Conservation (phyloP, 2,113 vertebrate species). For the Camelus bactrianus region DNA sequence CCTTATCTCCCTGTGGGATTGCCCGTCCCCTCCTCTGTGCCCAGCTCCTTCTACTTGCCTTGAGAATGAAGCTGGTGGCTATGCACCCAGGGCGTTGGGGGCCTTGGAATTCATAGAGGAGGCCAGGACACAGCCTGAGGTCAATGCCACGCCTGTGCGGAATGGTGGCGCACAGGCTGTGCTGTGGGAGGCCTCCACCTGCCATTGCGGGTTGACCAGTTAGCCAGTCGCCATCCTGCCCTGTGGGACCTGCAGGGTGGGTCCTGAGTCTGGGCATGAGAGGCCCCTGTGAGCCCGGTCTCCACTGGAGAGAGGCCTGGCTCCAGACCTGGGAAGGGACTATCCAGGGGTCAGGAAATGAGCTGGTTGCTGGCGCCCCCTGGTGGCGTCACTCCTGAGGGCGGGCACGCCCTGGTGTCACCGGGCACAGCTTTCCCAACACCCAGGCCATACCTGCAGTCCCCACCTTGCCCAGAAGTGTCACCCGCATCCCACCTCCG, state of each 20-base stretch:
- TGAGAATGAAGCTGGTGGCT: background rate
- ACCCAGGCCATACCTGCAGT: background rate
- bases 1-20: accelerated
- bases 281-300: background rate
- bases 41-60: background rate
- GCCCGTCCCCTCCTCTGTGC: background rate
- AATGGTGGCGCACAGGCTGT: background rate
- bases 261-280: background rate
- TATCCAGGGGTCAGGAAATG: background rate
- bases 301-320: background rate
- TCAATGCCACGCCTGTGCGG: too few relatives aligned
- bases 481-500: accelerated
- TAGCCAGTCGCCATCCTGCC: background rate
- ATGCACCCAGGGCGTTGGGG: accelerated
- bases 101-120: accelerated
- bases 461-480: background rate
- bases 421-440: background rate
- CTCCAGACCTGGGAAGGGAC: accelerated
- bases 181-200: background rate
- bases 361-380: accelerated
- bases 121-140: too few relatives aligned
- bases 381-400: accelerated
- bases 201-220: background rate
- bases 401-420: accelerated
- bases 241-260: too few relatives aligned